Base-by-base conservation (phyloP, 2,797 vertebrate genomes). In the Loriculus beryllinus region DNA sequence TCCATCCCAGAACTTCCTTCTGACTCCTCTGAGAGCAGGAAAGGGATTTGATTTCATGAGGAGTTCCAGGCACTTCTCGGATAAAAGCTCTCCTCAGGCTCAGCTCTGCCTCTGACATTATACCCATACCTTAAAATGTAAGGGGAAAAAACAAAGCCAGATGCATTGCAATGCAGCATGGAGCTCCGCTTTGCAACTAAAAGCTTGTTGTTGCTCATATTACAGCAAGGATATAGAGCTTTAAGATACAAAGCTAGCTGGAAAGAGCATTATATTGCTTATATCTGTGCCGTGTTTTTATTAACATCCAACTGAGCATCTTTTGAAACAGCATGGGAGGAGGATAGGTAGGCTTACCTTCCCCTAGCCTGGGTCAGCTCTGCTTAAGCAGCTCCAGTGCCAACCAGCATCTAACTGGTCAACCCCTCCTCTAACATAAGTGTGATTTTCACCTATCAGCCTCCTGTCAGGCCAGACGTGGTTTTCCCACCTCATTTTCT, bases 51-150 rank as follows among this genome's bases (percentile, higher is more conserved):
- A 94, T 97, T 97, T 94, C 89, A 93, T 3, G 0, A 92, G 82
- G 63, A 82, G 88, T 81, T 93, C 69, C 79, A 96, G 72, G 49
- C 79, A 86, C 79, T 67, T 80, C 82, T 51, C 23, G 75, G 77
- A 94, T 96, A 91, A 96, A 95, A 96, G 94, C 86, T 88, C 85
- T 86, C 82, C 90, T 92, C n/a, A 28, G 80, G 56, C 48, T 87
- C 19, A 0, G 67, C 51, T 93, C 79, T 88, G 52, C 60, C 45
- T 93, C 92, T 85, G 78, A 95, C 93, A 93, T 92, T 86, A 86
- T 18, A 93, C 14, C 75, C 23, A 0, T 71, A 86, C 82, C 67
- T 86, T 81, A 81, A 93, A 95, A 95, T 2, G 7, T 52, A 89
- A 47, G 47, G 48, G 42, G 7, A 5, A 7, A 29, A 29, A 14